Base-by-base conservation (phyloP, 2,888 invertebrate species). In the Athetis lepigone region DNA sequence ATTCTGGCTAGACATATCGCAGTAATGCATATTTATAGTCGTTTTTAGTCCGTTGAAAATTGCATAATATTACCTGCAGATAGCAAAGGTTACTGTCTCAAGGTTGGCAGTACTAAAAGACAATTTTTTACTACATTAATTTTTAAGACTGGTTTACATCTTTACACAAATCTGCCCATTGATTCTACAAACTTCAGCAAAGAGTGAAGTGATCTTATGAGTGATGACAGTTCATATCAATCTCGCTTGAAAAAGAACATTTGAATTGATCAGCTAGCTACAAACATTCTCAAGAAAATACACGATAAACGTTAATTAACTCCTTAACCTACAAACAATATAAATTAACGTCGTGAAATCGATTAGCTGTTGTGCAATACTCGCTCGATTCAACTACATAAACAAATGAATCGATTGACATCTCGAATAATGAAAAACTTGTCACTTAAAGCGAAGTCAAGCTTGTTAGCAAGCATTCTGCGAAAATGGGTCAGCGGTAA, bases 401-500 rank as follows among this genome's bases (percentile, higher is more conserved):
- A 23, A 39, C 57, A 19, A 73, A 60, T n/a, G 51, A 62, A 75
- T 62, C 42, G 27, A 70, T 42, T 62, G 47, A 45, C 56, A 52
- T 75, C 56, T 51, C 23, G 33, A 75, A 45, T 40, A 33, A 21
- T 37, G 45, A 60, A 52, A 74, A 68, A 40, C 51, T 74, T 56
- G 43, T 49, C 49, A 69, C 49, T 47, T 62, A 56, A 4, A 59
- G 36, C 13, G 27, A 36, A 57, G 29, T 27, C 55, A 55, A 54
- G 60, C 78, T 79, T 78, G 75, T 65, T 60, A 62, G 63, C 19
- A 33, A 62, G 45, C 19, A 51, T 63, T 71, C 42, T 50, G 42
- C 33, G 61, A 74, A 81, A 59, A 81, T 79, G 47, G 81, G 70
- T 76, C 77, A 63, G 50, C 69, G 50, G 63, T 76, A 79, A 76